These are phyloP conservation scores for Parnassius apollo DNA, from an alignment of 2,888 invertebrate species.

Conservation along the genomic window DNA sequence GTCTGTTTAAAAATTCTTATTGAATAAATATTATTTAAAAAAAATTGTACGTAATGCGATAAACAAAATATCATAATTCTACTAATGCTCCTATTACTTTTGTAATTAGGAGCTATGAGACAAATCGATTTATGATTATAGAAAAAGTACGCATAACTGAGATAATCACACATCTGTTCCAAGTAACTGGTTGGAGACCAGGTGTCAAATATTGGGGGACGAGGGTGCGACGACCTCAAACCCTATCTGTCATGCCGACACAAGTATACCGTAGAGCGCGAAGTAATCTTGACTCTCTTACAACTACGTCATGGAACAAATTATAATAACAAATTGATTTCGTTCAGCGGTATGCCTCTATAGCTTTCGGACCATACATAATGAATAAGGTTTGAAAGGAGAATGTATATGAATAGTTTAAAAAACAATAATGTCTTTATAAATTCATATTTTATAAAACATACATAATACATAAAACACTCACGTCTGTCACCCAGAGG, in stretches of 20 bases:
- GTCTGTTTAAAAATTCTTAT: too few relatives aligned
- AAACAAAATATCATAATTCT: too few relatives aligned
- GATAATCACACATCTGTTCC: conserved; percentile 62
- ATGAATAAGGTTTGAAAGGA: not conserved
- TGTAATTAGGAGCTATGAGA: too few relatives aligned
- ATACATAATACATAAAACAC: too few relatives aligned
- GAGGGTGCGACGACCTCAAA: conserved; percentile 73
- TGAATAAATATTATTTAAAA: too few relatives aligned
- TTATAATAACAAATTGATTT: conserved; percentile 1
- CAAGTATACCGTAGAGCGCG: conserved; percentile 35
- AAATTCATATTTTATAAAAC: too few relatives aligned
- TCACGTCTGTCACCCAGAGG: too few relatives aligned
- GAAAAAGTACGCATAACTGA: not conserved
- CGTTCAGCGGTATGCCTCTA: not conserved
- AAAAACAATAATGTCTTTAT: too few relatives aligned
- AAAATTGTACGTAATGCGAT: too few relatives aligned
- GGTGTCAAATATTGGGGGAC: conserved; percentile 66
- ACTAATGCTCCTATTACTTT: too few relatives aligned
- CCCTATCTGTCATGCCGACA: conserved; percentile 54
- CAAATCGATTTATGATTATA: not conserved
- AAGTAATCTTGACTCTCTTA: conserved; percentile 43
- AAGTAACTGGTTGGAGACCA: conserved; percentile 56
- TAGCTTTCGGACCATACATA: not conserved
- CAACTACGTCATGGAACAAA: conserved; percentile 32
- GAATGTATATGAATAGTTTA: not conserved